Evolutionary conservation across 1,140 invertebrate genomes (phyloP).

Genomic region (Achatina immaculata): DNA sequence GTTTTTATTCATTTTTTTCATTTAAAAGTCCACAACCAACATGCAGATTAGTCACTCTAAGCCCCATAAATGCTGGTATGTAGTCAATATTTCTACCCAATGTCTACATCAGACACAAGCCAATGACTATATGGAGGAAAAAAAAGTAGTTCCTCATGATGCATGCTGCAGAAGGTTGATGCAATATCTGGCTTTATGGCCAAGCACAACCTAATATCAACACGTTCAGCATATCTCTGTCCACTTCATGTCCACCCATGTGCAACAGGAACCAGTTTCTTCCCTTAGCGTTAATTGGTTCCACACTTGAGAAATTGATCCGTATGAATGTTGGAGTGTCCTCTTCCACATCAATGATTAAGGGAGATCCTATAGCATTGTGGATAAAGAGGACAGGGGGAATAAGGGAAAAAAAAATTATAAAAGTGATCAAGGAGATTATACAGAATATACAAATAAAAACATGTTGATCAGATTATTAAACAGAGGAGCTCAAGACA

Average conservation of each 20-base stretch:
- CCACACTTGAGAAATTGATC: constrained; percentile 50
- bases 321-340: constrained; percentile 69
- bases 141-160: too few species aligned
- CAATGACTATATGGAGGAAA: too few species aligned
- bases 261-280: constrained; percentile 51
- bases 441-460: not conserved
- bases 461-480: not conserved
- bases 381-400: not conserved
- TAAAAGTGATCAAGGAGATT: not conserved
- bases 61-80: too few species aligned
- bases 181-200: not conserved
- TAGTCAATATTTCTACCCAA: too few species aligned
- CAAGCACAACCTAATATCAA: constrained; percentile 54
- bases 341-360: constrained; percentile 74
- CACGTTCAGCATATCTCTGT: constrained; percentile 47
- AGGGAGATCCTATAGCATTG: constrained; percentile 73
- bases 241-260: constrained; percentile 47
- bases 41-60: too few species aligned
- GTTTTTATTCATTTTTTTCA: too few species aligned
- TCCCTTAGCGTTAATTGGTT: constrained; percentile 41
- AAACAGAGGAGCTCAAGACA: not conserved
- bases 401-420: not conserved
- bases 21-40: too few species aligned
- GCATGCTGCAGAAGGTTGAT: not conserved
- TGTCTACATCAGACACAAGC: too few species aligned